phyloP scores from a whole-genome alignment of 2,888 invertebrate species.

The Anthophora plumipes region DNA sequence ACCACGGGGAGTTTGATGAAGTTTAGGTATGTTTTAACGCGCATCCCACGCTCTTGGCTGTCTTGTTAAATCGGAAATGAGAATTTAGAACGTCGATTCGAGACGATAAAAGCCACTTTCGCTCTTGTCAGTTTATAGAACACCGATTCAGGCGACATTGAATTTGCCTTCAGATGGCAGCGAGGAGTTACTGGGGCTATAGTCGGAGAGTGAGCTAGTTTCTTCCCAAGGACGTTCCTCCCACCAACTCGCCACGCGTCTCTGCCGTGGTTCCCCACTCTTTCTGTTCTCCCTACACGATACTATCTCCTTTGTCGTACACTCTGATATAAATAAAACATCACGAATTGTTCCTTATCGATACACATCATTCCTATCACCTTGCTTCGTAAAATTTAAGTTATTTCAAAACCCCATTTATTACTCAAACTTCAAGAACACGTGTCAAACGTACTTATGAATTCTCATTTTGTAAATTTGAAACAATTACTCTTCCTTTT shows the following conservation, averaged over 20 bases:
- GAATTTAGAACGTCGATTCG: background rate
- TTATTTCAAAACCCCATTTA: too few species aligned
- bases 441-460: too few species aligned
- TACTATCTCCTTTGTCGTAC: background rate
- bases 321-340: too few species aligned
- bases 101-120: slow-evolving; percentile 8
- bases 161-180: background rate
- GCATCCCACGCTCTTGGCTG: background rate
- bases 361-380: too few species aligned
- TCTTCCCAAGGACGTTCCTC: background rate
- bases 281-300: background rate
- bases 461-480: too few species aligned
- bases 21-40: background rate
- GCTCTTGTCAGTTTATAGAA: background rate
- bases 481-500: too few species aligned
- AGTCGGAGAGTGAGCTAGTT: background rate
- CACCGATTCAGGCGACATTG: background rate
- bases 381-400: too few species aligned
- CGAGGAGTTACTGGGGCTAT: background rate
- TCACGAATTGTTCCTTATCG: too few species aligned
- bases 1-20: background rate
- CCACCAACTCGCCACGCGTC: background rate
- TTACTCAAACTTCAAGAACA: too few species aligned
- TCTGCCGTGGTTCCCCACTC: background rate
- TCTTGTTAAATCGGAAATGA: background rate